phyloP scores from a whole-genome alignment of 2,113 vertebrate genomes.

The Lucifuga dentata region DNA sequence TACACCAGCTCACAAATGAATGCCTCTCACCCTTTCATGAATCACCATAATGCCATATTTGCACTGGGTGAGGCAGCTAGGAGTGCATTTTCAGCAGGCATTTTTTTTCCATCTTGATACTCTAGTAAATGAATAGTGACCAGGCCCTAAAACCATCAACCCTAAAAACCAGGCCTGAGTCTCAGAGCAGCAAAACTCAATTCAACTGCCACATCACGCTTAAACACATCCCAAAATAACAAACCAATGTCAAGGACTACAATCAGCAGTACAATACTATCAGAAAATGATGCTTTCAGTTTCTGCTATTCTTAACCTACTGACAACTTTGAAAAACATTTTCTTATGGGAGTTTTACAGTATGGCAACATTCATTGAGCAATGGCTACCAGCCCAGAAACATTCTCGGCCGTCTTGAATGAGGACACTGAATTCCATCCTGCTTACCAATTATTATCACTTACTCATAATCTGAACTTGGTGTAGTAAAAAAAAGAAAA shows the following conservation, averaged over 20 bases:
- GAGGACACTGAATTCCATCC: background rate
- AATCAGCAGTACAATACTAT: background rate
- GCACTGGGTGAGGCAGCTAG: constrained; percentile 61
- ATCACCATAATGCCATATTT: constrained; percentile 65
- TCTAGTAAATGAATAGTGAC: constrained; percentile 26
- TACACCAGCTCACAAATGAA: constrained; percentile 41
- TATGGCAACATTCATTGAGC: background rate
- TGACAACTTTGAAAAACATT: background rate
- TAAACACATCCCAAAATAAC: background rate
- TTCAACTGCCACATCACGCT: background rate
- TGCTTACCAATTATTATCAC: background rate
- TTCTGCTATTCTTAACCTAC: background rate
- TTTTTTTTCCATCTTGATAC: constrained; percentile 34
- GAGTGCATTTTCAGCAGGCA: constrained; percentile 23
- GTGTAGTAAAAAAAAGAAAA: background rate
- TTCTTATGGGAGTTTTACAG: background rate
- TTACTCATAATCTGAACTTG: background rate
- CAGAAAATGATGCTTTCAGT: background rate
- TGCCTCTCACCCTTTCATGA: constrained; percentile 61
- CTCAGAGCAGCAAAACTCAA: background rate
- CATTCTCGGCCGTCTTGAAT: background rate
- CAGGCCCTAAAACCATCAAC: too few relatives aligned
- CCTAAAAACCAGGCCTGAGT: too few relatives aligned
- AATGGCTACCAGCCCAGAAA: background rate
- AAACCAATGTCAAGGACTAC: background rate